Evolutionary conservation across 2,888 invertebrate genomes (phyloP).

Genomic region (Anorthoa munda): DNA sequence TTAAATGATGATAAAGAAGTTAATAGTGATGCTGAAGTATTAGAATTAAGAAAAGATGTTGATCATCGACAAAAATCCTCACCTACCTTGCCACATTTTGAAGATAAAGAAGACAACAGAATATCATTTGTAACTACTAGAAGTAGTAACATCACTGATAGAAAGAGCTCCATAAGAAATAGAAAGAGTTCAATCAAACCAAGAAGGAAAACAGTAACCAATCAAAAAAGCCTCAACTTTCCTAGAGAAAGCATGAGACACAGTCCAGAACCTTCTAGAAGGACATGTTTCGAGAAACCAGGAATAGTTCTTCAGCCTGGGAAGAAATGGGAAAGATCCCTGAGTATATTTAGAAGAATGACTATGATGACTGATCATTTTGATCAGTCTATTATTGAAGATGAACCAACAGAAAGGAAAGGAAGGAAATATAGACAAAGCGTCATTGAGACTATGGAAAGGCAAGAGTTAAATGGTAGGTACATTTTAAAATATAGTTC

Average conservation of each 20-base stretch:
- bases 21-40: constrained; percentile 22
- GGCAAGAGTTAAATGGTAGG: constrained; percentile 83
- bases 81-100: not conserved
- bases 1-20: constrained; percentile 21
- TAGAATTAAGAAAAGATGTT: constrained; percentile 36
- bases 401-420: constrained; percentile 82
- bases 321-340: constrained; percentile 93
- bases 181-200: constrained; percentile 59
- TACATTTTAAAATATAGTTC: constrained; percentile 1
- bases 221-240: constrained; percentile 54
- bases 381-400: constrained; percentile 83
- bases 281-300: constrained; percentile 71
- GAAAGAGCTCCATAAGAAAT: constrained; percentile 64
- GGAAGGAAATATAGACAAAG: constrained; percentile 91
- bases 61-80: constrained; percentile 20
- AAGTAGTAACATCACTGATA: constrained; percentile 55
- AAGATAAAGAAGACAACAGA: constrained; percentile 39
- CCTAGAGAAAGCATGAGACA: constrained; percentile 58
- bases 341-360: constrained; percentile 91
- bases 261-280: constrained; percentile 51
- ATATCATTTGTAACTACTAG: constrained; percentile 65
- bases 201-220: constrained; percentile 23
- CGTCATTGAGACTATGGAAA: constrained; percentile 88
- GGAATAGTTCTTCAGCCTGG: constrained; percentile 91
- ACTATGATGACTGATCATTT: constrained; percentile 83